Conservation (phyloP, 64 coral and sea anemone species). For the Montipora sp. region DNA sequence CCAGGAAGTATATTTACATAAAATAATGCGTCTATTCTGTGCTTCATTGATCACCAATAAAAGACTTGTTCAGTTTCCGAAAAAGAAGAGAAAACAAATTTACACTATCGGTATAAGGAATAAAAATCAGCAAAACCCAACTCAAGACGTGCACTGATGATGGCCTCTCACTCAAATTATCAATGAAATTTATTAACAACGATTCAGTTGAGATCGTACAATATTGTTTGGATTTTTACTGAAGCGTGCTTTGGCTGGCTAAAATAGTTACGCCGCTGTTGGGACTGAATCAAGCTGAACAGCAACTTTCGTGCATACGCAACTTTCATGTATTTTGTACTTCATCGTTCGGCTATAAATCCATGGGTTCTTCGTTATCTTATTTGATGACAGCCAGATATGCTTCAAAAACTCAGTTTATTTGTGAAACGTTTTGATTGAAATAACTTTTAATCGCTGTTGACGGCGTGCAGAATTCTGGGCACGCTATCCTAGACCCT, state of each 20-base stretch:
- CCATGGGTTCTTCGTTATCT: neutral
- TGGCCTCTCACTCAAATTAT: constrained; percentile 12
- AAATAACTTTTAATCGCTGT: neutral
- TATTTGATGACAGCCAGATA: constrained; percentile 24
- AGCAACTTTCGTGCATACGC: too few species aligned
- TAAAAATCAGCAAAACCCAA: neutral
- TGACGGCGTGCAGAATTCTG: neutral
- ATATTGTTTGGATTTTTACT: neutral
- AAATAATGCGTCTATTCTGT: neutral
- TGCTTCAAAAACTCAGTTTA: neutral
- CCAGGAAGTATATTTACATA: constrained; percentile 61
- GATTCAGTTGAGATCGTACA: neutral
- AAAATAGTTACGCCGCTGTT: neutral
- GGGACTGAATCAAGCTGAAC: neutral
- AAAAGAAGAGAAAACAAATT: constrained; percentile 7
- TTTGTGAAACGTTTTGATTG: neutral
- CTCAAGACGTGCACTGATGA: neutral
- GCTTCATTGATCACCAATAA: constrained; percentile 23
- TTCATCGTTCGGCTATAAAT: too few species aligned
- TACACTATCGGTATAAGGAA: neutral
- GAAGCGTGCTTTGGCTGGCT: neutral
- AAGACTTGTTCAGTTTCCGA: neutral
- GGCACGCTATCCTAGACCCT: neutral
- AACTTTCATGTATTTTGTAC: too few species aligned
- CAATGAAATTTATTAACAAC: neutral